Conservation (phyloP, 2,888 invertebrate species). For the Polymixis lichenea region DNA sequence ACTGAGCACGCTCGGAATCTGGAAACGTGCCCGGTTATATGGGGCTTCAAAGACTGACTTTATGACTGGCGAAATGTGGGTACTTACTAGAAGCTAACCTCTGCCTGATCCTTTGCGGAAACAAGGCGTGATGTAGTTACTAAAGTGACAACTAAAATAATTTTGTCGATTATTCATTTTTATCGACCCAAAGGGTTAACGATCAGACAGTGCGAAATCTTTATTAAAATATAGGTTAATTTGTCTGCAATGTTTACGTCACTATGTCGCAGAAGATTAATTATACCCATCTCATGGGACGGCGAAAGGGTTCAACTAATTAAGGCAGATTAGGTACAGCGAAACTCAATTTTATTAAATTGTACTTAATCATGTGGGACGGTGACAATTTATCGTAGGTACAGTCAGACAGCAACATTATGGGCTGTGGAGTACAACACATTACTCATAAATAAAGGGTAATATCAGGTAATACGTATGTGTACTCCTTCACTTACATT, state of each 20-base stretch:
- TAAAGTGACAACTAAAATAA: not conserved
- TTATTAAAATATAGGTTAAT: conserved; percentile 52
- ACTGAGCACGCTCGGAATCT: too few relatives aligned
- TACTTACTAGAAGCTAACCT: too few relatives aligned
- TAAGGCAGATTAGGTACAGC: conserved; percentile 27
- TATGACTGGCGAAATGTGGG: too few relatives aligned
- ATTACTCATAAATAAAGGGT: too few relatives aligned
- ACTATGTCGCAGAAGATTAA: conserved; percentile 44
- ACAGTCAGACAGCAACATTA: not conserved
- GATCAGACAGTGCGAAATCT: conserved; percentile 31
- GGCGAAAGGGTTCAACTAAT: conserved; percentile 51
- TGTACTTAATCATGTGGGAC: conserved; percentile 31
- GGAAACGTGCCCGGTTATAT: too few relatives aligned
- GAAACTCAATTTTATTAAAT: conserved; percentile 50
- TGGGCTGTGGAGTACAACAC: too few relatives aligned
- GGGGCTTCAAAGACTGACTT: too few relatives aligned
- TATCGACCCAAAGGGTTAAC: not conserved
- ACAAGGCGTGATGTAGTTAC: too few relatives aligned
- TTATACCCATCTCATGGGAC: conserved; percentile 47
- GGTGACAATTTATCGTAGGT: conserved; percentile 30
- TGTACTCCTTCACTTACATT: too few relatives aligned
- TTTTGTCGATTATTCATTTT: not conserved
- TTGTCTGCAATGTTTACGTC: conserved; percentile 48
- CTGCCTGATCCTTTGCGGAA: too few relatives aligned
- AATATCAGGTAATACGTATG: too few relatives aligned